phyloP scores from a whole-genome alignment of 2,113 vertebrate genomes.

The Malurus elegans region DNA sequence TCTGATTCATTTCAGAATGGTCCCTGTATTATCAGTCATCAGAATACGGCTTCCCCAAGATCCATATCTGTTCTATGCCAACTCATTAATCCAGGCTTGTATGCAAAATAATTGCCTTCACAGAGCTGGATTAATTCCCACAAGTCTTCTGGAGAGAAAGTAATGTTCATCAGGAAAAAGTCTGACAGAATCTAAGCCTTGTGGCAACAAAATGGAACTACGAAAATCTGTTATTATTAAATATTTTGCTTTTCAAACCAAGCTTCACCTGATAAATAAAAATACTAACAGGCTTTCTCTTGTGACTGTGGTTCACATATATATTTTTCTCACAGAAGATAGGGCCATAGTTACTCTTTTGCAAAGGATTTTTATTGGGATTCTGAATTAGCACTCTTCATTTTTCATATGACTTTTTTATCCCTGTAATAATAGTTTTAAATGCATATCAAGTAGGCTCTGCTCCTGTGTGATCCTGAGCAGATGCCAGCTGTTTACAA shows the following conservation, averaged over 20 bases:
- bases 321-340: not conserved
- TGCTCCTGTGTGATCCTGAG: constrained; percentile 13
- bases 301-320: not conserved
- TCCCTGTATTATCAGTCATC: not conserved
- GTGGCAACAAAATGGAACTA: not conserved
- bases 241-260: not conserved
- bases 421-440: not conserved
- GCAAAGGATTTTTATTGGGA: not conserved
- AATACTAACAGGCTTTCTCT: not conserved
- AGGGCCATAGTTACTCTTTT: not conserved
- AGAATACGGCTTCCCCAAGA: not conserved
- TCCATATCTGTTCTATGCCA: not conserved
- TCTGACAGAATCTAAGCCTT: not conserved
- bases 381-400: not conserved
- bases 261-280: not conserved
- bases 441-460: not conserved
- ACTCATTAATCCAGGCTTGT: not conserved
- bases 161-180: not conserved
- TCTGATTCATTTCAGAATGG: not conserved
- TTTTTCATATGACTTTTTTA: constrained; percentile 2
- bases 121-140: not conserved
- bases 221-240: not conserved
- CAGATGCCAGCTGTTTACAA: constrained; percentile 69
- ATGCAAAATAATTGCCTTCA: not conserved
- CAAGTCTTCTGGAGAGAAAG: not conserved